phyloP scores from a whole-genome alignment of 2,797 vertebrate species.

The Chiroxiphia lanceolata region DNA sequence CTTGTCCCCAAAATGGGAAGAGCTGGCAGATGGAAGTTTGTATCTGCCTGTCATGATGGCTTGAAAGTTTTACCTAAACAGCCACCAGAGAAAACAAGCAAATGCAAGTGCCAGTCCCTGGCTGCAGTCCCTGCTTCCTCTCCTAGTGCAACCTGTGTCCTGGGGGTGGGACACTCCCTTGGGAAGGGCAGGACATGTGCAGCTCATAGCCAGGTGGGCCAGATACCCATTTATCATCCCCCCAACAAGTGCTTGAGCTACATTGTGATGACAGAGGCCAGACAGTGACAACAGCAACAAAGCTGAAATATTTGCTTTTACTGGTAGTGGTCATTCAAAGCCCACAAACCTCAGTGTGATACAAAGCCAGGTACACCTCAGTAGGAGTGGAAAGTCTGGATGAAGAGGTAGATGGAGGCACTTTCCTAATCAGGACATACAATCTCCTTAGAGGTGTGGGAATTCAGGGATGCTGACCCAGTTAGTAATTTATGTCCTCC shows the following conservation, averaged over 20 bases:
- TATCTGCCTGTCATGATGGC: neutral
- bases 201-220: neutral
- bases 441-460: neutral
- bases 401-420: neutral
- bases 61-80: neutral
- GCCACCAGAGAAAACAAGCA: neutral
- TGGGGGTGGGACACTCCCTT: neutral
- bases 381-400: neutral
- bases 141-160: neutral
- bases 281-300: neutral
- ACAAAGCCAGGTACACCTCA: neutral
- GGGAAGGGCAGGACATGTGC: neutral
- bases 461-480: neutral
- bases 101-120: accelerated
- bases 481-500: neutral
- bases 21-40: neutral
- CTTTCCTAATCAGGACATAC: neutral
- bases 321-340: neutral
- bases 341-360: too few species aligned
- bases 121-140: neutral
- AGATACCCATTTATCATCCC: neutral
- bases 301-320: neutral
- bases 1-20: neutral
- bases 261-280: neutral
- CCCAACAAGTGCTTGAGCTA: neutral